Base-by-base conservation (phyloP, 2,113 vertebrate genomes). In the Nyctereutes procyonoides region DNA sequence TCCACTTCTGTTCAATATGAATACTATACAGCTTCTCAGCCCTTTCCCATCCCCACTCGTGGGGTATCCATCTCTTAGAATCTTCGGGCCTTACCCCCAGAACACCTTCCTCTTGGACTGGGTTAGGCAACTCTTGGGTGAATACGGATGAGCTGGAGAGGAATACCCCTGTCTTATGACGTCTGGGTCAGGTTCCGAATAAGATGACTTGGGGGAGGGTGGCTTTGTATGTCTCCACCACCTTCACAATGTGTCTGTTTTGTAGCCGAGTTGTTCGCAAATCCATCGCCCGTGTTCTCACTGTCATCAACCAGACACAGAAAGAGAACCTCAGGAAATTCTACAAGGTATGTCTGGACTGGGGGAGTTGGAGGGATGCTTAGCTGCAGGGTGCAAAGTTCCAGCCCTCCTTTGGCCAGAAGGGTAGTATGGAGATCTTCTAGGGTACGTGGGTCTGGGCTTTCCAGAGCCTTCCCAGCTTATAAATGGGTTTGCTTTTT, bases 231-330 rank as follows among this genome's bases (percentile, higher is more conserved):
- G 8, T 73, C 63, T 93, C 69, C 38, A 51, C 2, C 5, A 20
- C 62, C 26, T 87, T 96, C 43, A 86, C 32, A 38, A 30, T 4
- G 0, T 85, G 5, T 95, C 13, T 91, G 9, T 95, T 88, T 93
- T 86, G 2, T 98, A 99, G 99, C 96, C 99, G 99, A 0, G 99
- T 99, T 89, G 99, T 99, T 79, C 99, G 99, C 6, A 99, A 99
- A 94, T 99, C 99, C 94, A 99, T 99, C 0, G 99, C 99, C 98
- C 99, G 99, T 90, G 99, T 99, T 51, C 96, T 99, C 79, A 99
- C 99, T 2, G 99, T 99, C 53, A 99, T 99, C 98, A 99, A 99
- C 98, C 99, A 99, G 99, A 99, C 99, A 10, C 99, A 99, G 98
- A 99, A 99, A 81, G 99, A 99, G 98, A 99, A 99, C 96, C 98